Evolutionary conservation across 2,888 invertebrate species (phyloP).

Genomic region (Stomorhina lunata): DNA sequence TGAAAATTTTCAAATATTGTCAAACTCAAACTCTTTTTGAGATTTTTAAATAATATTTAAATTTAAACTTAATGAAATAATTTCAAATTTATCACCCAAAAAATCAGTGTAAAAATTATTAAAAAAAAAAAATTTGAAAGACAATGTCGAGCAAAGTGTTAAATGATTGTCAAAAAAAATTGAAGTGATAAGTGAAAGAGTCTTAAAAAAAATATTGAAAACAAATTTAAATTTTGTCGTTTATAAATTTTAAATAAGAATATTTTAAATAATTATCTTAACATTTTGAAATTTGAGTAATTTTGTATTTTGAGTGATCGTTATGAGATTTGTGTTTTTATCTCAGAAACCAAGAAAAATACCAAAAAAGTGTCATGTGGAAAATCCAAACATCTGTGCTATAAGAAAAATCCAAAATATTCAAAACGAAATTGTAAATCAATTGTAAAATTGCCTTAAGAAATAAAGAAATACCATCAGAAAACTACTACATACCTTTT

Average conservation of each 20-base stretch:
- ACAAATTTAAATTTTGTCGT: not conserved
- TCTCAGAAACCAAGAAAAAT: constrained; percentile 21
- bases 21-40: constrained; percentile 17
- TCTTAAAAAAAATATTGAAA: not conserved
- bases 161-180: not conserved
- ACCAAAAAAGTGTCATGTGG: constrained; percentile 34
- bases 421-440: constrained; percentile 13
- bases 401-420: constrained; percentile 19
- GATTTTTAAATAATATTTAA: not conserved
- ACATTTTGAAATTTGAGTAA: constrained; percentile 29
- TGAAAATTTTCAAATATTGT: not conserved
- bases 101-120: not conserved
- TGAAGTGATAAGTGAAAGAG: constrained; percentile 11
- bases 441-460: constrained; percentile 11
- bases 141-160: constrained; percentile 20
- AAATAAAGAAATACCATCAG: no score
- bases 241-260: constrained; percentile 2
- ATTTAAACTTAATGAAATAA: not conserved
- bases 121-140: not conserved
- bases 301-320: constrained; percentile 21
- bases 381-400: constrained; percentile 58
- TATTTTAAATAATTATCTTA: no score
- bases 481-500: no score
- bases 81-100: not conserved
- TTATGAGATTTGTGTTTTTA: constrained; percentile 29